phyloP scores from a whole-genome alignment of 2,888 invertebrate genomes.

The Poecilobothrus nobilitatus region DNA sequence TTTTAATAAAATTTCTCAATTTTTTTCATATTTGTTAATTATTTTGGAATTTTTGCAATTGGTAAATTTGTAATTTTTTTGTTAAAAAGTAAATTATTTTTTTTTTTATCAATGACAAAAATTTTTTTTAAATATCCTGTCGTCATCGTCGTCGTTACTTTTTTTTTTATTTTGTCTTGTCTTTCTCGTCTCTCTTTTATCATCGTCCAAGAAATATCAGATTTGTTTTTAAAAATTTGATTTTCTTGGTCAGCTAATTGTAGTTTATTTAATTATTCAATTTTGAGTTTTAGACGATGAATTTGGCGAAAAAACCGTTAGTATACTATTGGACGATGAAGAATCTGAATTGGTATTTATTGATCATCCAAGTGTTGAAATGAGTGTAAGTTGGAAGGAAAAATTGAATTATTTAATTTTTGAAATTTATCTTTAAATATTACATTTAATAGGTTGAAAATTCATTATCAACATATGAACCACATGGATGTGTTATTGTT shows the following conservation, averaged over 20 bases:
- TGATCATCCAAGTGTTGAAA: conserved; percentile 80
- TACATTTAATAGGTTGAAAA: conserved; percentile 70
- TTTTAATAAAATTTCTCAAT: too few relatives aligned
- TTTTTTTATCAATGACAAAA: too few relatives aligned
- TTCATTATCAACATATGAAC: conserved; percentile 79
- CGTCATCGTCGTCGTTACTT: too few relatives aligned
- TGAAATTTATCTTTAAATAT: too few relatives aligned
- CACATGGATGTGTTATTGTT: conserved; percentile 85
- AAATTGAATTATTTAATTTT: background rate
- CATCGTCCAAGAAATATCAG: background rate
- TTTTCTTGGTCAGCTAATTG: conserved; percentile 10
- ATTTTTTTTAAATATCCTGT: too few relatives aligned
- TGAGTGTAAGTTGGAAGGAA: conserved; percentile 86
- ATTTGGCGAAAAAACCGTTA: conserved; percentile 82
- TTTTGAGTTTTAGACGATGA: conserved; percentile 73
- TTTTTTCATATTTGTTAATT: too few relatives aligned
- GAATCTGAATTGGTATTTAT: conserved; percentile 86
- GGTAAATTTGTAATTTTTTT: too few relatives aligned
- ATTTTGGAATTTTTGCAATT: too few relatives aligned
- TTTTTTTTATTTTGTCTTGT: too few relatives aligned
- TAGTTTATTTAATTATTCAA: conserved; percentile 40
- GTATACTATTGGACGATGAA: conserved; percentile 80
- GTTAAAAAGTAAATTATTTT: too few relatives aligned
- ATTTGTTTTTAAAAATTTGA: conserved; percentile 9
- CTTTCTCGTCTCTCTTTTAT: background rate